Evolutionary conservation across 2,888 invertebrate genomes (phyloP).

Genomic region (Amphipyra tragopoginis): DNA sequence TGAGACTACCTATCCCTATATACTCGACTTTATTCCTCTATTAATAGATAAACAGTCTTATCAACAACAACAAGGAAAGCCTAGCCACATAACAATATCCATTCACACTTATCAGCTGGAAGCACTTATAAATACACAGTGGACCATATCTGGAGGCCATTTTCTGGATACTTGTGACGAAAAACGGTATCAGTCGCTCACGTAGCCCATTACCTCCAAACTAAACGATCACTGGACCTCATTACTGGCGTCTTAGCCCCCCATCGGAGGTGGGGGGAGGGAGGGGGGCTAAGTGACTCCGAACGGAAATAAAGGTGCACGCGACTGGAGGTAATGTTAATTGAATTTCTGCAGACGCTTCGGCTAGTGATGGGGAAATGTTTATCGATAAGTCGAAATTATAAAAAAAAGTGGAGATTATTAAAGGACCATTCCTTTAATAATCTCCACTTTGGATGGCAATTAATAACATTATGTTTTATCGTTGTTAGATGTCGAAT

Average conservation of each 20-base stretch:
- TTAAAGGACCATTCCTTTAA: background rate
- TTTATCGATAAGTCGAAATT: slow-evolving; percentile 52
- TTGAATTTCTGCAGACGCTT: slow-evolving; percentile 90
- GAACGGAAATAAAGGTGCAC: slow-evolving; percentile 90
- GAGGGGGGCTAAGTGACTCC: slow-evolving; percentile 84
- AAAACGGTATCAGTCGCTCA: slow-evolving; percentile 72
- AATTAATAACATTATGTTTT: no score
- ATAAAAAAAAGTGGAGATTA: background rate
- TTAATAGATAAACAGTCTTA: slow-evolving; percentile 28
- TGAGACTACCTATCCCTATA: background rate
- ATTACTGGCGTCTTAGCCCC: slow-evolving; percentile 84
- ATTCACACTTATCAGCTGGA: slow-evolving; percentile 41
- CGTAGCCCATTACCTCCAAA: slow-evolving; percentile 88
- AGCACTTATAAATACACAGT: slow-evolving; percentile 53
- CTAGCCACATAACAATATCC: slow-evolving; percentile 32
- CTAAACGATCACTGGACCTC: slow-evolving; percentile 89
- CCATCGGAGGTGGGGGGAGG: slow-evolving; percentile 42
- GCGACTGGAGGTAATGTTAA: slow-evolving; percentile 91
- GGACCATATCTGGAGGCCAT: slow-evolving; percentile 53
- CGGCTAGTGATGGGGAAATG: slow-evolving; percentile 66
- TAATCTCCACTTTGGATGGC: no score
- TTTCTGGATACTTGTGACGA: slow-evolving; percentile 60
- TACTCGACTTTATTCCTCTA: slow-evolving; percentile 14
- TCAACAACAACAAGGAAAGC: slow-evolving; percentile 32
- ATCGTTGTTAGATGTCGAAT: no score